phyloP scores from a whole-genome alignment of 92 coral and sea anemone genomes.

The Heteractis magnifica region DNA sequence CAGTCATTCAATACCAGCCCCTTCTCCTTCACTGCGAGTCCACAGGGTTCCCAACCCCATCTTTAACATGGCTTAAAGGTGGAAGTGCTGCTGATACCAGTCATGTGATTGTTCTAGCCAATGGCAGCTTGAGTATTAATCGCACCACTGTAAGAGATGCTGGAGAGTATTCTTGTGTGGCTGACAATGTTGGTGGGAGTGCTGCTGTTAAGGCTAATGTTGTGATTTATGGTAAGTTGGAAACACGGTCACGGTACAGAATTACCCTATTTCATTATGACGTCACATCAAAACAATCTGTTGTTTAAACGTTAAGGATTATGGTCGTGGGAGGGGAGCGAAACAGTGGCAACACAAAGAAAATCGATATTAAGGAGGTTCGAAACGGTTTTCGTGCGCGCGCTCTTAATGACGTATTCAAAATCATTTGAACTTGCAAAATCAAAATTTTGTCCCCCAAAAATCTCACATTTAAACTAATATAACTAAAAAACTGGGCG shows the following conservation, averaged over 20 bases:
- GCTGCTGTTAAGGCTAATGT: slow-evolving; percentile 42
- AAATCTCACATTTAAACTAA: too few species aligned
- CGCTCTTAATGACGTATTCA: too few species aligned
- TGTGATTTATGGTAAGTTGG: slow-evolving; percentile 66
- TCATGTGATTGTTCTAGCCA: slow-evolving; percentile 59
- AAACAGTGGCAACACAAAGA: too few species aligned
- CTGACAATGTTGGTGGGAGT: slow-evolving; percentile 74
- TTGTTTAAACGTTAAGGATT: too few species aligned
- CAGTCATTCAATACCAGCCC: slow-evolving; percentile 56
- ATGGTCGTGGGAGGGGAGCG: too few species aligned
- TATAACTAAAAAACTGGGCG: too few species aligned
- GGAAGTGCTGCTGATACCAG: slow-evolving; percentile 47
- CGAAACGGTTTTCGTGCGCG: too few species aligned
- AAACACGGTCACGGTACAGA: too few species aligned
- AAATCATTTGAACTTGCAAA: too few species aligned
- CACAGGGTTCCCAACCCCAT: slow-evolving; percentile 78
- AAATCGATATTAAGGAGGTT: too few species aligned
- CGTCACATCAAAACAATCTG: too few species aligned
- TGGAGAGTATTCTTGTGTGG: slow-evolving; percentile 73
- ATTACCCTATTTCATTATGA: neutral
- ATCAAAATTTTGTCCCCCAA: too few species aligned
- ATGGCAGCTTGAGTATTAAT: slow-evolving; percentile 68
- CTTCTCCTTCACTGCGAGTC: slow-evolving; percentile 71
- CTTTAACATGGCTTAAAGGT: slow-evolving; percentile 74
- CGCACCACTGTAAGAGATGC: slow-evolving; percentile 61